phyloP scores from a whole-genome alignment of 2,888 invertebrate genomes.

The Heteromyza rotundicornis region DNA sequence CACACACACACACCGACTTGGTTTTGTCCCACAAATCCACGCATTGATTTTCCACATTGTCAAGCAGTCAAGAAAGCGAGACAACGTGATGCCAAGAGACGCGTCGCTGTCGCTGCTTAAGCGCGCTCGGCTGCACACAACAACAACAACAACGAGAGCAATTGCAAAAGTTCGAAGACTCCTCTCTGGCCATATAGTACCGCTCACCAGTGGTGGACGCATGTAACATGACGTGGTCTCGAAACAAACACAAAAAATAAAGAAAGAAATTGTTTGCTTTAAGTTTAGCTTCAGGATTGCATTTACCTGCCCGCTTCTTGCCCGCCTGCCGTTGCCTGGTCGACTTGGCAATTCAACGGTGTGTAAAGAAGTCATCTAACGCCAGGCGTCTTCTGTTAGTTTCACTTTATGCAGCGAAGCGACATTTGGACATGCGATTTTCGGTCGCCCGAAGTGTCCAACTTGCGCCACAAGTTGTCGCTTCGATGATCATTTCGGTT shows the following conservation, averaged over 20 bases:
- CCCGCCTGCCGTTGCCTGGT: constrained; percentile 4
- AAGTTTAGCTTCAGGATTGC: constrained; percentile 7
- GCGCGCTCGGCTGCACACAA: constrained; percentile 29
- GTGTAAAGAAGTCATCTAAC: constrained; percentile 30
- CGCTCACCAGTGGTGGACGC: neutral
- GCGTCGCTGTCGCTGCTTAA: constrained; percentile 19
- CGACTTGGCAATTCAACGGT: constrained; percentile 12
- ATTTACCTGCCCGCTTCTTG: constrained; percentile 9
- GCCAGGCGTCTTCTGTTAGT: constrained; percentile 11
- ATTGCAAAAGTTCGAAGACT: neutral
- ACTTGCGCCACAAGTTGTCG: constrained; percentile 20
- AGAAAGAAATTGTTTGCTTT: constrained; percentile 16
- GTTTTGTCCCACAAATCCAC: constrained; percentile 51
- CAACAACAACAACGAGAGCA: neutral
- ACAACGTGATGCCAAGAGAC: constrained; percentile 33
- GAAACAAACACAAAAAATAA: no score
- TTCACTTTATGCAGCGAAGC: constrained; percentile 11
- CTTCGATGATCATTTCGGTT: constrained; percentile 24
- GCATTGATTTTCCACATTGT: constrained; percentile 54
- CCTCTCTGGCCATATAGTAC: constrained; percentile 4
- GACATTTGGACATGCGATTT: constrained; percentile 25
- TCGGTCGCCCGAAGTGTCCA: constrained; percentile 20
- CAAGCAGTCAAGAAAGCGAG: constrained; percentile 52
- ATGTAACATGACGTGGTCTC: constrained; percentile 16
- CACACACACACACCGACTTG: no score